phyloP scores from a whole-genome alignment of 1,140 invertebrate species.

The Ceratina australensis region DNA sequence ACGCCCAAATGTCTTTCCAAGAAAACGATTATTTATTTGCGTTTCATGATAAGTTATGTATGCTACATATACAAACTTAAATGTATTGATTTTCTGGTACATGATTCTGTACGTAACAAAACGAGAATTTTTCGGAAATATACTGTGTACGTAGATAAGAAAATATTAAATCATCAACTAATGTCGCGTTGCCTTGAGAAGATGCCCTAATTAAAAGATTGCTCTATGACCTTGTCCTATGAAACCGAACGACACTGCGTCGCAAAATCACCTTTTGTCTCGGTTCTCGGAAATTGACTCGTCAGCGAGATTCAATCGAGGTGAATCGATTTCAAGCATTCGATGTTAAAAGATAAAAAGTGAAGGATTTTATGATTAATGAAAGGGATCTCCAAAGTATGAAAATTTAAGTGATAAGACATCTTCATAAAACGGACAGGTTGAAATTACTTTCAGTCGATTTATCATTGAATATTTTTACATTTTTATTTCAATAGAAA shows the following conservation, averaged over 20 bases:
- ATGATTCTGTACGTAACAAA: background rate
- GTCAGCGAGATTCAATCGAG: background rate
- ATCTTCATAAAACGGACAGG: too few species aligned
- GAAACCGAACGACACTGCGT: background rate
- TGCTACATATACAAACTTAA: too few species aligned
- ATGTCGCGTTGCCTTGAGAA: background rate
- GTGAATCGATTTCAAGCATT: background rate
- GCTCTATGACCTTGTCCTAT: background rate
- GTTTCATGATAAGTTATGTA: too few species aligned
- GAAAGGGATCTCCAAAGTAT: too few species aligned
- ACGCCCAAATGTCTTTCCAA: too few species aligned
- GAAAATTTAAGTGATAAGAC: too few species aligned
- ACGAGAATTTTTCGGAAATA: background rate
- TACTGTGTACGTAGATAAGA: too few species aligned
- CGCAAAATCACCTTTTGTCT: background rate
- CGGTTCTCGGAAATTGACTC: background rate
- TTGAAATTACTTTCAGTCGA: too few species aligned
- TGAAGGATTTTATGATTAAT: background rate
- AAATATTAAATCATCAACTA: background rate
- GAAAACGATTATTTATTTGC: too few species aligned
- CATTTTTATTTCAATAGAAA: too few species aligned
- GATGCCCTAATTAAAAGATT: constrained; percentile 13
- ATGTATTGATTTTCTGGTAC: background rate
- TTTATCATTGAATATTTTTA: too few species aligned
- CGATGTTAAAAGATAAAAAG: background rate